Percentiles rank a stretch among this genome's conserved stretches.
Evolutionary conservation across 1,140 invertebrate genomes (phyloP).

Genomic region (Diachasmimorpha longicaudata): DNA sequence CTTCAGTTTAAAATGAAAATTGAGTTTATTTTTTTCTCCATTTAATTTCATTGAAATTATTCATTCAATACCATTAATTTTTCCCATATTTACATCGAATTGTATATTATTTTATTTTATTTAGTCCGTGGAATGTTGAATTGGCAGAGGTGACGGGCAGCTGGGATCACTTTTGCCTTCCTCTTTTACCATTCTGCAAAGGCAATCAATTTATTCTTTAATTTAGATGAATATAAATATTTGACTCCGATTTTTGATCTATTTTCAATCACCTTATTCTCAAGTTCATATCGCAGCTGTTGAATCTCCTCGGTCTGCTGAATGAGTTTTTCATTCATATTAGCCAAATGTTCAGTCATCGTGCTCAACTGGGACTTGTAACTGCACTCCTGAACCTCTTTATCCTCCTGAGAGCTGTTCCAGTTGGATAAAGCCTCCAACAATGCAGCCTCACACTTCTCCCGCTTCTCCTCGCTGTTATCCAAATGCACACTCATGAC

Average conservation of each 20-base stretch:
- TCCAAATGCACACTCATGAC: slow-evolving; percentile 59
- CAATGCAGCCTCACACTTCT: slow-evolving; percentile 62
- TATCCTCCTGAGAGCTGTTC: slow-evolving; percentile 63
- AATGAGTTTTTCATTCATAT: slow-evolving; percentile 88
- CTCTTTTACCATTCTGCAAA: slow-evolving; percentile 57
- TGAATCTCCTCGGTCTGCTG: slow-evolving; percentile 79
- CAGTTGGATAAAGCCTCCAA: slow-evolving; percentile 59
- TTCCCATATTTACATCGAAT: slow-evolving; percentile 51
- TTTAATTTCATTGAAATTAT: slow-evolving; percentile 17
- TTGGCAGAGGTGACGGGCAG: slow-evolving; percentile 35
- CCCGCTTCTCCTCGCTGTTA: slow-evolving; percentile 53
- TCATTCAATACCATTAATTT: background rate
- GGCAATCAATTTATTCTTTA: slow-evolving; percentile 11
- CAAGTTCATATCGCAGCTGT: slow-evolving; percentile 64
- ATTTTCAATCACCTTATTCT: slow-evolving; percentile 57
- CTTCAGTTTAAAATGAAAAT: background rate
- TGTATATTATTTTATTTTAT: slow-evolving; percentile 28
- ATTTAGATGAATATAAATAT: no score
- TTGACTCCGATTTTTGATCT: no score
- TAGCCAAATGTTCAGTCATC: slow-evolving; percentile 90
- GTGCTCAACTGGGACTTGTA: slow-evolving; percentile 89
- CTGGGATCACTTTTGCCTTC: slow-evolving; percentile 51
- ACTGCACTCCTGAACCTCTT: slow-evolving; percentile 67
- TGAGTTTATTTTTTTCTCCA: slow-evolving; percentile 4
- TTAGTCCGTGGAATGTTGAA: slow-evolving; percentile 49